Percentiles rank a stretch among this genome's conserved stretches.
phyloP scores from a whole-genome alignment of 1,140 invertebrate genomes.

The Diachasma alloeum region DNA sequence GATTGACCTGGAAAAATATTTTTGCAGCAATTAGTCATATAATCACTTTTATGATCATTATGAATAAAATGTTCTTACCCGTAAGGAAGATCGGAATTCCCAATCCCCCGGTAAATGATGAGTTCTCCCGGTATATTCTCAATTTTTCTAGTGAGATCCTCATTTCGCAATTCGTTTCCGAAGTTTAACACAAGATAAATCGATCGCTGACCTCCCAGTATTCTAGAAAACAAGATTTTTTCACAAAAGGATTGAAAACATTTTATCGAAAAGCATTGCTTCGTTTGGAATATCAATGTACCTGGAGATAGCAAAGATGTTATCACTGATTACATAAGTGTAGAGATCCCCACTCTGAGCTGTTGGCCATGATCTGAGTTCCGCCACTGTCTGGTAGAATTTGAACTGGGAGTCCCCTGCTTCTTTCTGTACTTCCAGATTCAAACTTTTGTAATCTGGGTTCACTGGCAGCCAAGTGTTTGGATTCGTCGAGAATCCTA shows the following conservation, averaged over 20 bases:
- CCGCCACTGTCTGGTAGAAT: conserved; percentile 58
- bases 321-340: not conserved
- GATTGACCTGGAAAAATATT: no score
- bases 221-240: not conserved
- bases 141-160: not conserved
- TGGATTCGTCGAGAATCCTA: conserved; percentile 69
- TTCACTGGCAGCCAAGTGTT: conserved; percentile 76
- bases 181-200: not conserved
- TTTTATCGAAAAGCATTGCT: not conserved
- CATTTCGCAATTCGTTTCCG: not conserved
- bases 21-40: no score
- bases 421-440: conserved; percentile 61
- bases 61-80: not conserved
- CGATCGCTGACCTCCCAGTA: not conserved
- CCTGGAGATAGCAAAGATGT: not conserved
- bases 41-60: no score
- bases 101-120: not conserved
- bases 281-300: not conserved
- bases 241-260: not conserved
- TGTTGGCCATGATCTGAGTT: conserved; percentile 49
- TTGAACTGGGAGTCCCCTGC: conserved; percentile 60
- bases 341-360: conserved; percentile 51
- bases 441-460: conserved; percentile 63
- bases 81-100: not conserved
- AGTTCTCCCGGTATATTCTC: not conserved